These are phyloP conservation scores for Meloidogyne hapla DNA, from an alignment of 1,140 invertebrate species.

Conservation along the genomic window DNA sequence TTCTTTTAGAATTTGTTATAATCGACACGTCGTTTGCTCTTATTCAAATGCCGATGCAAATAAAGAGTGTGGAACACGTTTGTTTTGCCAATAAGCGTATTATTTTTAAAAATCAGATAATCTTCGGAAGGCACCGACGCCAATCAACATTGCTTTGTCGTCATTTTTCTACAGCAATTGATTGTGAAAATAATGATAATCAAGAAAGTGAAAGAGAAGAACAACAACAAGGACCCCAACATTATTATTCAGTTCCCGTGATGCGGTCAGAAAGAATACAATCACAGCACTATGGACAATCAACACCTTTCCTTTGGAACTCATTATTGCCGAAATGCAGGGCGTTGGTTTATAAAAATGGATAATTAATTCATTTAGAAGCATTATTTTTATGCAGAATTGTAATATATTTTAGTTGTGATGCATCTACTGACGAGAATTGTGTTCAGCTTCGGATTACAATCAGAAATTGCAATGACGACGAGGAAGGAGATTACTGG, in stretches of 20 bases:
- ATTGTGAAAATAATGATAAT: not conserved
- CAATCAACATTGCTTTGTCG: not conserved
- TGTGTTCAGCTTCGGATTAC: conserved; percentile 22
- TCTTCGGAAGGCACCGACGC: not conserved
- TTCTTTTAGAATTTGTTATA: not conserved
- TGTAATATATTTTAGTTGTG: conserved; percentile 5
- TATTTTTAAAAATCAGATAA: not conserved
- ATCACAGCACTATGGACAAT: not conserved
- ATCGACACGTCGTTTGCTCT: not conserved
- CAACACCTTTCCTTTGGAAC: not conserved
- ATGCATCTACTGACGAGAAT: conserved; percentile 15
- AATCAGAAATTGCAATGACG: conserved; percentile 25
- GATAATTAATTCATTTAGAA: no score
- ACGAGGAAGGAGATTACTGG: not conserved
- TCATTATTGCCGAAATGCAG: not conserved
- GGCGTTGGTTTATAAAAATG: not conserved
- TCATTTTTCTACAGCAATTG: not conserved
- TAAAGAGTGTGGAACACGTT: not conserved
- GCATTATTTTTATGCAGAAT: not conserved
- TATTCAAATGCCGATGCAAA: not conserved
- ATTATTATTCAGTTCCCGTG: not conserved
- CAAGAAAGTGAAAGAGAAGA: not conserved
- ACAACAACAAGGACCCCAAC: not conserved
- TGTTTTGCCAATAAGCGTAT: not conserved
- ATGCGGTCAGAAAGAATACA: not conserved